phyloP scores from a whole-genome alignment of 2,113 vertebrate genomes.

The Meriones unguiculatus region DNA sequence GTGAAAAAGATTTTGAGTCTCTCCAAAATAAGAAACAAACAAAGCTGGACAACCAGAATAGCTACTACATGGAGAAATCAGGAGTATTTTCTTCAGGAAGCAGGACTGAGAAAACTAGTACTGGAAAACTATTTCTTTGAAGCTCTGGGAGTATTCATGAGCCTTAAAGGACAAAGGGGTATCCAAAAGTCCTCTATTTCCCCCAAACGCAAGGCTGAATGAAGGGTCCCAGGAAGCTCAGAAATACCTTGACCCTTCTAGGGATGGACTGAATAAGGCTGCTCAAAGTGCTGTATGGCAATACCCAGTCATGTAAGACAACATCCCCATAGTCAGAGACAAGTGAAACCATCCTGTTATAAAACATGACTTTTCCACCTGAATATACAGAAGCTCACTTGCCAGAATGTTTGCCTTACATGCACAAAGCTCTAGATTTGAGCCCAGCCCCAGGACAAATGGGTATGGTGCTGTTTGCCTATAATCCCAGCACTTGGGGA shows the following conservation, averaged over 20 bases:
- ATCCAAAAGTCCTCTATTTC: not conserved
- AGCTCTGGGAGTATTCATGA: not conserved
- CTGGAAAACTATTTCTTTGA: not conserved
- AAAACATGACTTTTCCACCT: not conserved
- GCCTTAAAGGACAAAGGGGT: not conserved
- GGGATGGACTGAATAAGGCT: not conserved
- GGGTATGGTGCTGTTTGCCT: not conserved
- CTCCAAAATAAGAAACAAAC: not conserved
- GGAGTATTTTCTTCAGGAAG: not conserved
- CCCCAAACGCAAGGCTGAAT: not conserved
- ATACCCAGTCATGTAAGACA: not conserved
- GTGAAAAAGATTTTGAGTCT: not conserved
- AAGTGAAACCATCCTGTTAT: not conserved
- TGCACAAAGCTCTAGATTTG: not conserved
- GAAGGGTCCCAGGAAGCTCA: not conserved
- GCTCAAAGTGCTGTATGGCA: rapidly evolving
- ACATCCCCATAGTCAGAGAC: not conserved
- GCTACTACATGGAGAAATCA: not conserved
- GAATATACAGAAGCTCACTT: not conserved
- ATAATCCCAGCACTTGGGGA: not conserved
- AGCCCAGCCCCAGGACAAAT: not conserved
- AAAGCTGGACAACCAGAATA: not conserved
- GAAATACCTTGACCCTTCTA: not conserved
- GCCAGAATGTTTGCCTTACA: not conserved
- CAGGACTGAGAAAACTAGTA: too few species aligned